Evolutionary conservation across 2,888 invertebrate genomes (phyloP), one percentile per base, ranked within the genome.

Genomic region (Agrenia bidenticulata): DNA sequence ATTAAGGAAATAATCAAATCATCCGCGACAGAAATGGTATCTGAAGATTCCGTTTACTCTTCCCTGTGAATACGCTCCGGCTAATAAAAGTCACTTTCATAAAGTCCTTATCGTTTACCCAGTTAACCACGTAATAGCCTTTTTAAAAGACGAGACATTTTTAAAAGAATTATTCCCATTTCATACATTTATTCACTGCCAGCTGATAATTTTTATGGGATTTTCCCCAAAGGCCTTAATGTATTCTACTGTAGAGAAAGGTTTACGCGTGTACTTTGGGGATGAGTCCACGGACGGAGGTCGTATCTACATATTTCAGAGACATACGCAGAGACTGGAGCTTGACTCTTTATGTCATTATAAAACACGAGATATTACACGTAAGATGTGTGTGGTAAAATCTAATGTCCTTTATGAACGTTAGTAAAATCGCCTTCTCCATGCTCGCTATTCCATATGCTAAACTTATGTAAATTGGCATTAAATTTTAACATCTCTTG

Each of bases 1-100:
- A 45, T 45, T 45, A 45, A 45, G 45, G 5, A 45, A 45, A 45
- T 45, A 45, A 45, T 45, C 45, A 45, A 45, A 45, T 45, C 45
- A 45, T 45, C 17, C 45, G n/a, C 15, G 45, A 17, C 45, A 17
- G 32, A 45, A 39, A 19, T n/a, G n/a, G 45, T 4, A 45, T 45
- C 45, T 45, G 5, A 45, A 45, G 15, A 45, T 45, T 45, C 45
- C 45, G 45, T 45, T 45, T 45, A 45, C n/a, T 5, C 5, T 45
- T 45, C 45, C 17, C 5, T 45, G 19, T 15, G 39, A 39, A 9
- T 39, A 19, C 9, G 45, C n/a, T 19, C 15, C 15, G 15, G 5
- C 45, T 45, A 45, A 45, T 45, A 45, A 45, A 45, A 45, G 45
- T 45, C 45, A 45, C 45, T 19, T 19, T 32, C 32, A 32, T 32